Percentiles rank a stretch among this genome's conserved stretches.
These are phyloP conservation scores for Cyclina sinensis DNA, from an alignment of 1,140 invertebrate species.

Conservation along the genomic window DNA sequence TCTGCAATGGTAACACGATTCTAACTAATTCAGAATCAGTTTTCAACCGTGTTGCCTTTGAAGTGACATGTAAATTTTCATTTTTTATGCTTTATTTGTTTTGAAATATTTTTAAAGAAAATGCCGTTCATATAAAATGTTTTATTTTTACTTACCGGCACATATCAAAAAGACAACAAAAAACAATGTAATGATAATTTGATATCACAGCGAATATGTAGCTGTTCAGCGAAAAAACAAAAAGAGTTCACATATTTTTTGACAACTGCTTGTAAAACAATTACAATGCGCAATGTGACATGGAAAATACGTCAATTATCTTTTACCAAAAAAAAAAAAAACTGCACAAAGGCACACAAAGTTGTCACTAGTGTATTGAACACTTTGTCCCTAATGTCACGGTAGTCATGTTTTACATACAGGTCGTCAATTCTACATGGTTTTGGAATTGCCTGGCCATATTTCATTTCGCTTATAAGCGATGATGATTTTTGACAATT, in stretches of 20 bases:
- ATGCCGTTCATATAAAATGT: too few species aligned
- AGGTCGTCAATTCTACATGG: not conserved
- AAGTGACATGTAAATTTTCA: too few species aligned
- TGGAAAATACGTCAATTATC: not conserved
- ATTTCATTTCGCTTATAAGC: not conserved
- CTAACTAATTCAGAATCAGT: too few species aligned
- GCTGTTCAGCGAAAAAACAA: too few species aligned
- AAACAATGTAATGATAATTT: too few species aligned
- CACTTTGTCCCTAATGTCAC: not conserved
- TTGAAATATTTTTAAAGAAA: too few species aligned
- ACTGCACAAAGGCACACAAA: not conserved
- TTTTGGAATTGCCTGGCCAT: not conserved
- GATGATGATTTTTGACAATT: constrained; percentile 6
- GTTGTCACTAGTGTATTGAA: not conserved
- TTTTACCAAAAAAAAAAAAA: not conserved
- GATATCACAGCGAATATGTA: too few species aligned
- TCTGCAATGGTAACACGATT: too few species aligned
- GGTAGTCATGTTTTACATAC: not conserved
- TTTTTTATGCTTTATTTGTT: too few species aligned
- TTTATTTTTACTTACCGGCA: too few species aligned
- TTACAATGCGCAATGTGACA: not conserved
- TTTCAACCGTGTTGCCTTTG: too few species aligned
- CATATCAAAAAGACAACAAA: too few species aligned
- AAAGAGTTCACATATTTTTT: not conserved
- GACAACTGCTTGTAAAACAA: constrained; percentile 1